phyloP scores from a whole-genome alignment of 2,113 vertebrate species.

The Sinosuthora webbiana region DNA sequence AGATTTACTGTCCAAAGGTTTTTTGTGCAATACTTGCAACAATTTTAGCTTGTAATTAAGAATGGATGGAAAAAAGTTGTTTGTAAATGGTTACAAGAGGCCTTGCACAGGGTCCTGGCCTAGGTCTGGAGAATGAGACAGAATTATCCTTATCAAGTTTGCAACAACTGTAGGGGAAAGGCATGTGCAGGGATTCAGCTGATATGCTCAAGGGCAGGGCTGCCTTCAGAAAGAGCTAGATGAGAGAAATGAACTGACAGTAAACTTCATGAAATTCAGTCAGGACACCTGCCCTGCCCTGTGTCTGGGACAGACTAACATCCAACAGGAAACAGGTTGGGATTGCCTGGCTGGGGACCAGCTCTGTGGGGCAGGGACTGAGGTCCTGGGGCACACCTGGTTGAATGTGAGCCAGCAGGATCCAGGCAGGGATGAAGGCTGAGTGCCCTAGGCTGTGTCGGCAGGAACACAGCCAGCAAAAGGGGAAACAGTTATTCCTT shows the following conservation, averaged over 20 bases:
- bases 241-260: not conserved
- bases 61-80: not conserved
- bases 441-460: not conserved
- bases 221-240: not conserved
- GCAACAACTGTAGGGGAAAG: not conserved
- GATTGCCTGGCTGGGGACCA: not conserved
- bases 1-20: not conserved
- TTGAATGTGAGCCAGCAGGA: not conserved
- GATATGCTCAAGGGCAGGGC: not conserved
- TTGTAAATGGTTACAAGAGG: not conserved
- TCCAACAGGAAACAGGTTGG: not conserved
- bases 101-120: not conserved
- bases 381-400: not conserved
- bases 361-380: not conserved
- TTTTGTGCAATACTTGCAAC: not conserved
- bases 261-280: not conserved
- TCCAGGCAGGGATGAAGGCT: not conserved
- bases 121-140: not conserved
- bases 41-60: not conserved
- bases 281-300: not conserved
- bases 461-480: not conserved
- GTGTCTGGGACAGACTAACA: not conserved
- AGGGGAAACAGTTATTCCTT: not conserved
- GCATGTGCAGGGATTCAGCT: accelerated
- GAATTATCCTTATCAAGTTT: not conserved